These are phyloP conservation scores for Uropetala carovei DNA, from an alignment of 2,888 invertebrate species.

Conservation along the genomic window DNA sequence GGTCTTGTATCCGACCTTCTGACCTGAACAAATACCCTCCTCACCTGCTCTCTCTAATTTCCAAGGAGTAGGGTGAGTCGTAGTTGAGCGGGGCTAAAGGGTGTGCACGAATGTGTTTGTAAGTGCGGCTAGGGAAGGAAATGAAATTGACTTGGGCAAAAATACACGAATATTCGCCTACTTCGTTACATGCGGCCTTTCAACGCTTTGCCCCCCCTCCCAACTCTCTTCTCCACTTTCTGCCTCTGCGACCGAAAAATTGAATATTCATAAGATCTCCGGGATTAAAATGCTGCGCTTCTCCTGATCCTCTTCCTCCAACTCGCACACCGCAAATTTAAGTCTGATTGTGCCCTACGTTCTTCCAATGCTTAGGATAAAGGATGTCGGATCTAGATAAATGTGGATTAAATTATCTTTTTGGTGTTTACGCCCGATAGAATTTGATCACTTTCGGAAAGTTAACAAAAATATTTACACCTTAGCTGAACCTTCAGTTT, in stretches of 20 bases:
- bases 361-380: too few species aligned
- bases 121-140: neutral
- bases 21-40: neutral
- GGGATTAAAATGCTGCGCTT: neutral
- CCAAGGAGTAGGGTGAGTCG: neutral
- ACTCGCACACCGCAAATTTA: neutral
- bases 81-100: too few species aligned
- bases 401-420: too few species aligned
- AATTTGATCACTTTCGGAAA: too few species aligned
- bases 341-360: neutral
- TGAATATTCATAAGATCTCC: neutral
- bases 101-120: neutral
- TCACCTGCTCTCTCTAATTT: neutral
- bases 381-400: too few species aligned
- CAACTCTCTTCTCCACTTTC: neutral
- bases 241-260: neutral
- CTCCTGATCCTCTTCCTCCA: neutral
- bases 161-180: neutral
- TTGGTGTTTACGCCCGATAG: too few species aligned
- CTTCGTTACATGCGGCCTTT: neutral
- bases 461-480: too few species aligned
- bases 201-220: neutral
- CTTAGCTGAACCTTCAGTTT: too few species aligned
- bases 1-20: neutral
- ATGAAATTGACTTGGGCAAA: conserved; percentile 8